Conservation (phyloP, 2,797 vertebrate genomes). For the Aphelocoma californica region DNA sequence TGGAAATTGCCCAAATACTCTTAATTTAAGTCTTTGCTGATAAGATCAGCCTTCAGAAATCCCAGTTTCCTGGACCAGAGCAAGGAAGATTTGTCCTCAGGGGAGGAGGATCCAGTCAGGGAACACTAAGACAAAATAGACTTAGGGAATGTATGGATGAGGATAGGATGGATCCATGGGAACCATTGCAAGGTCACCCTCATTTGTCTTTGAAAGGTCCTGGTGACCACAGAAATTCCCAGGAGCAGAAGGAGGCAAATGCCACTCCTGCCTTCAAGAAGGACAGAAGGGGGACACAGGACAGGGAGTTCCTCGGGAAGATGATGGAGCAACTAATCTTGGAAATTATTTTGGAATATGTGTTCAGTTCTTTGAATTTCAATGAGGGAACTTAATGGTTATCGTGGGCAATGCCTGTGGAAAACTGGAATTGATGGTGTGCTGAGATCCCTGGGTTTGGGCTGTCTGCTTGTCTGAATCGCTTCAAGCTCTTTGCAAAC, state of each 20-base stretch:
- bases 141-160: accelerated
- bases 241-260: background rate
- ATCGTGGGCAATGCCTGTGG: background rate
- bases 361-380: background rate
- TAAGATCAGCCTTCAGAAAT: background rate
- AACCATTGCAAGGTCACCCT: background rate
- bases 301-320: background rate
- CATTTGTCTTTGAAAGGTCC: background rate
- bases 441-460: background rate
- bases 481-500: background rate
- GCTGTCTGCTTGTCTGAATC: background rate
- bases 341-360: background rate
- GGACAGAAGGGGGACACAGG: background rate
- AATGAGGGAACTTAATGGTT: background rate
- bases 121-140: background rate
- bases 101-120: background rate
- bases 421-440: background rate
- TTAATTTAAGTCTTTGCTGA: background rate
- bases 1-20: background rate
- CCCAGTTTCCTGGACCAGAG: background rate
- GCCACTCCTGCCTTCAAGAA: background rate
- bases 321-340: background rate
- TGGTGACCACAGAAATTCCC: background rate
- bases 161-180: too few relatives aligned
- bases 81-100: background rate